These are phyloP conservation scores for Hemicentrotus pulcherrimus DNA, from an alignment of 35 echinoderm and acorn worm species.

Conservation along the genomic window DNA sequence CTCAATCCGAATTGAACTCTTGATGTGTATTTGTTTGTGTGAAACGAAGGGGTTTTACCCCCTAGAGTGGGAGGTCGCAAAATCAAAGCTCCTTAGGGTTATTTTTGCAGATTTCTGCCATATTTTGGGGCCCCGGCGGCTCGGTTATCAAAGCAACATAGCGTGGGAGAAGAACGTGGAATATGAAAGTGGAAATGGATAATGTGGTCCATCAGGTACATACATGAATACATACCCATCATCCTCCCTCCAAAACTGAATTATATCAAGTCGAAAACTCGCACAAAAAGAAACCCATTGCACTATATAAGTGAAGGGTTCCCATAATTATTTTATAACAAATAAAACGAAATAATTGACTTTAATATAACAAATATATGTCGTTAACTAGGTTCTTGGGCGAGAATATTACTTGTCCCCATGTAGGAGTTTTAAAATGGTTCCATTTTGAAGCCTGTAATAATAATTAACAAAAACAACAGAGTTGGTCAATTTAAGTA, in stretches of 20 bases:
- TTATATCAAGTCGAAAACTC: neutral
- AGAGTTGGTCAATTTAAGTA: too few relatives aligned
- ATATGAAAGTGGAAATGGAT: neutral
- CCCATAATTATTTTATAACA: too few relatives aligned
- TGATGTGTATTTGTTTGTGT: neutral
- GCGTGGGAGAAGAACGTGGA: neutral
- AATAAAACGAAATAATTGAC: too few relatives aligned
- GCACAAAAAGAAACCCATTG: too few relatives aligned
- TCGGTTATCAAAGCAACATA: neutral
- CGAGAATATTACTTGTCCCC: too few relatives aligned
- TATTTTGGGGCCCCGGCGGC: neutral
- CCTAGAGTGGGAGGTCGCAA: neutral
- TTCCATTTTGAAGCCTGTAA: too few relatives aligned
- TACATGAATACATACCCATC: neutral
- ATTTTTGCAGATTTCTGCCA: conserved; percentile 11
- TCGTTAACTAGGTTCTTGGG: too few relatives aligned
- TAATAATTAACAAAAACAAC: too few relatives aligned
- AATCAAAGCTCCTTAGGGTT: neutral
- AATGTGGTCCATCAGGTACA: neutral
- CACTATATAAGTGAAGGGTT: too few relatives aligned
- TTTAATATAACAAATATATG: too few relatives aligned
- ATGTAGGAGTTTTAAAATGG: too few relatives aligned
- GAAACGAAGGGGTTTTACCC: neutral
- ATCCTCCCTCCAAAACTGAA: neutral
- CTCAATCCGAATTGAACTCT: neutral